Conservation (phyloP, 2,797 vertebrate genomes). For the Myotis myotis region DNA sequence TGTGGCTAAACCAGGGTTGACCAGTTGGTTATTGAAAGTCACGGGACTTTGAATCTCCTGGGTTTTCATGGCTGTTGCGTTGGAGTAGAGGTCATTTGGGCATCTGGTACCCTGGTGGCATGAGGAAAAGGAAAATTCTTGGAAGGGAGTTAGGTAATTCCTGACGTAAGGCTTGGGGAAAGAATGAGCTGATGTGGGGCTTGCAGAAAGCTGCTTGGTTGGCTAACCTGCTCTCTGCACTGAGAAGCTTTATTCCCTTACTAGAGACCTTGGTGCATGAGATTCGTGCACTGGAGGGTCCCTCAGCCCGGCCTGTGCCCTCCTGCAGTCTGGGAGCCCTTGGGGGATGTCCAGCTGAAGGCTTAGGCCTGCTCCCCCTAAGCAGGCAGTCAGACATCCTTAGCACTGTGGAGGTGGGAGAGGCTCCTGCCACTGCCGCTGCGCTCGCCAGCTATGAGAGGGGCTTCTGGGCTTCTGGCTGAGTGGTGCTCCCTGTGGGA, state of each 20-base stretch:
- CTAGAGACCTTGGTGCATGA: background rate
- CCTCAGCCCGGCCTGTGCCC: too few relatives aligned
- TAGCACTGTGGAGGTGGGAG: too few relatives aligned
- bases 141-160: background rate
- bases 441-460: too few relatives aligned
- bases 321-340: too few relatives aligned
- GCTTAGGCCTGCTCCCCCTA: too few relatives aligned
- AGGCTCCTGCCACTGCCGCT: too few relatives aligned
- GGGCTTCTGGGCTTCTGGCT: too few relatives aligned
- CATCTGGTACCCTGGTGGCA: background rate
- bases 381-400: too few relatives aligned
- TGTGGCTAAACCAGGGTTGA: background rate
- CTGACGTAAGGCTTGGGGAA: background rate
- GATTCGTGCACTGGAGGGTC: too few relatives aligned
- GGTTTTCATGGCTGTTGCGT: constrained; percentile 6
- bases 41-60: background rate
- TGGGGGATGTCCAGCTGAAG: too few relatives aligned
- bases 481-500: too few relatives aligned
- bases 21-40: background rate
- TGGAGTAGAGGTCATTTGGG: background rate
- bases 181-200: background rate
- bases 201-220: background rate
- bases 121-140: background rate
- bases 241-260: background rate
- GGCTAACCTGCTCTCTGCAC: background rate